Percentiles rank a stretch among this genome's conserved stretches.
Evolutionary conservation across 2,888 invertebrate species (phyloP).

Genomic region (Heliconius cydno): DNA sequence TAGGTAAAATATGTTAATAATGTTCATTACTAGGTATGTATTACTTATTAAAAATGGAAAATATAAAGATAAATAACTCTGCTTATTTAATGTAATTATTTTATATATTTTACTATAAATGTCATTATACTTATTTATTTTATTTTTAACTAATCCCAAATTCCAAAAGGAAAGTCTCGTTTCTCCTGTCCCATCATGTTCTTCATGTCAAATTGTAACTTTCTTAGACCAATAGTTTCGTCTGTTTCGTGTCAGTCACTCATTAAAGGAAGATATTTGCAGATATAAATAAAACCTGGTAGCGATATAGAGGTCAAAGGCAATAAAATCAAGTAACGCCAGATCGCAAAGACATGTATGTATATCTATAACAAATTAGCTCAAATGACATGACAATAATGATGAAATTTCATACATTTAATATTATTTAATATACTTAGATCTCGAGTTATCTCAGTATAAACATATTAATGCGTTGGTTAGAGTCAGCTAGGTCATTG

Average conservation of each 20-base stretch:
- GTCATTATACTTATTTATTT: too few relatives aligned
- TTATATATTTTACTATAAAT: not conserved
- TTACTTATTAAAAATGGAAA: not conserved
- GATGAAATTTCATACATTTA: slow-evolving; percentile 16
- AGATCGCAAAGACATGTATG: not conserved
- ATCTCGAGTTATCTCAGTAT: not conserved
- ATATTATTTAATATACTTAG: not conserved
- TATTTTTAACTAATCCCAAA: too few relatives aligned
- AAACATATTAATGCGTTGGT: slow-evolving; percentile 1
- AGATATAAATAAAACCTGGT: too few relatives aligned
- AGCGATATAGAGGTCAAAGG: not conserved
- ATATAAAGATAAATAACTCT: not conserved
- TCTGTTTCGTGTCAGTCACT: too few relatives aligned
- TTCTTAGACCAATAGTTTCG: too few relatives aligned
- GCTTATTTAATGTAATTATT: too few relatives aligned
- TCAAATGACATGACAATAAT: not conserved
- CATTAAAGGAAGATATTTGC: too few relatives aligned
- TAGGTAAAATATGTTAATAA: not conserved
- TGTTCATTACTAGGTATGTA: not conserved
- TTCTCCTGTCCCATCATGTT: too few relatives aligned
- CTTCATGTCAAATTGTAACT: too few relatives aligned
- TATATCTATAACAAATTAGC: not conserved
- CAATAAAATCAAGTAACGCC: not conserved
- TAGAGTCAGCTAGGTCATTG: slow-evolving; percentile 26
- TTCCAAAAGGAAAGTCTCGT: too few relatives aligned